phyloP scores from a whole-genome alignment of 2,888 invertebrate genomes.

The Antheraea assamensis region DNA sequence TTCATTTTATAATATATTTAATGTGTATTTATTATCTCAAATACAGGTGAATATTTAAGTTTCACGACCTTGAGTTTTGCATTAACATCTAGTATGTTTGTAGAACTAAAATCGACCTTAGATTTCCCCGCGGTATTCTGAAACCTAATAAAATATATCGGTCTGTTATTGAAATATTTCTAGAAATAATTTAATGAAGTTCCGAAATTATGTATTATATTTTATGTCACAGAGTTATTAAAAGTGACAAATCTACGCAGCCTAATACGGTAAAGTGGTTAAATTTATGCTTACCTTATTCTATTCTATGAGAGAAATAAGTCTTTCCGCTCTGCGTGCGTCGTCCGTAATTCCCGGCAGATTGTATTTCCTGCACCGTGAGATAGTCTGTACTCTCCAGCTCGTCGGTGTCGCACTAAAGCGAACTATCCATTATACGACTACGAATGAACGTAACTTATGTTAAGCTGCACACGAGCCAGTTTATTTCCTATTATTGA shows the following conservation, averaged over 20 bases:
- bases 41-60: neutral
- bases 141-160: neutral
- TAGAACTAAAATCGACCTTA: neutral
- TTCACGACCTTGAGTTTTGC: neutral
- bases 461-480: neutral
- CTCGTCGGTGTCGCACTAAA: neutral
- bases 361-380: constrained; percentile 47
- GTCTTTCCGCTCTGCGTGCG: constrained; percentile 16
- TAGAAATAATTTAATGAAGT: neutral
- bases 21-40: neutral
- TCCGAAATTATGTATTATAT: neutral
- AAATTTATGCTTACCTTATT: neutral
- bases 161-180: neutral
- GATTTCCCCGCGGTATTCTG: neutral
- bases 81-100: neutral
- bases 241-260: neutral
- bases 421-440: constrained; percentile 25
- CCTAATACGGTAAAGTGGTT: too few species aligned
- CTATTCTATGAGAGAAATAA: neutral
- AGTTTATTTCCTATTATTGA: neutral
- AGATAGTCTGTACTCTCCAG: constrained; percentile 10
- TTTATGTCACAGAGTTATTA: neutral
- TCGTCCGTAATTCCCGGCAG: constrained; percentile 37
- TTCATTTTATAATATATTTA: too few species aligned
- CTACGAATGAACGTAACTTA: constrained; percentile 28